phyloP scores from a whole-genome alignment of 64 coral and sea anemone species.

The Hydrozoanthus tunicans region DNA sequence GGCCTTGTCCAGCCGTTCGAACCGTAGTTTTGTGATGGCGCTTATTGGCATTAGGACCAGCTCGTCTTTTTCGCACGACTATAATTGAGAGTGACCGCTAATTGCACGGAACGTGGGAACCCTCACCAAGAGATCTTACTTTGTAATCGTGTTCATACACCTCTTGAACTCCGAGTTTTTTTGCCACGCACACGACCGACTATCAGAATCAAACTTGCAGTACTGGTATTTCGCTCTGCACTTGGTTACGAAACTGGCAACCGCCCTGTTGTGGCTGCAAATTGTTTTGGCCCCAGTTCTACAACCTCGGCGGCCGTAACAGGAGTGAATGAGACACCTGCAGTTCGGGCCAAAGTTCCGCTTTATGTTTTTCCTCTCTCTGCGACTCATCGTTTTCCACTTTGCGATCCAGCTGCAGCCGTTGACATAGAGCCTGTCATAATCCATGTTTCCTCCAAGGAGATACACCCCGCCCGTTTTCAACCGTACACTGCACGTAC shows the following conservation, averaged over 20 bases:
- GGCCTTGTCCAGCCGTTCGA: too few species aligned
- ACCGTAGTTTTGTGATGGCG: too few species aligned
- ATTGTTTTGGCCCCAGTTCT: slow-evolving; percentile 11
- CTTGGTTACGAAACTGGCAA: not conserved
- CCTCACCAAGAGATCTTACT: not conserved
- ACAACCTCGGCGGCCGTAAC: slow-evolving; percentile 21
- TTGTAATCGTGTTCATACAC: slow-evolving; percentile 26
- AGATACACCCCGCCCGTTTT: slow-evolving; percentile 34
- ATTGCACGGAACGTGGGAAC: too few species aligned
- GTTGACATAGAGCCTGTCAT: slow-evolving; percentile 24
- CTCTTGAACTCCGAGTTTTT: not conserved
- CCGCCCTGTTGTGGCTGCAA: slow-evolving; percentile 5
- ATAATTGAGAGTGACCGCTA: too few species aligned
- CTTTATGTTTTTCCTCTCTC: slow-evolving; percentile 52
- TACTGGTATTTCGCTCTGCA: slow-evolving; percentile 42
- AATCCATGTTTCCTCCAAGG: slow-evolving; percentile 7
- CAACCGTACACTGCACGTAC: not conserved
- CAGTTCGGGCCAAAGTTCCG: slow-evolving; percentile 26
- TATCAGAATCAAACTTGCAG: slow-evolving; percentile 23
- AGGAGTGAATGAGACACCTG: slow-evolving; percentile 15
- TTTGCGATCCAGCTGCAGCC: slow-evolving; percentile 29
- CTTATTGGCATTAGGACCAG: not conserved
- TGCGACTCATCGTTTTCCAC: slow-evolving; percentile 40
- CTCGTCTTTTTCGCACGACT: too few species aligned
- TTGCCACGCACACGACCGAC: slow-evolving; percentile 15